These are phyloP conservation scores for Cinara cedri DNA, from an alignment of 2,888 invertebrate species.

Conservation along the genomic window DNA sequence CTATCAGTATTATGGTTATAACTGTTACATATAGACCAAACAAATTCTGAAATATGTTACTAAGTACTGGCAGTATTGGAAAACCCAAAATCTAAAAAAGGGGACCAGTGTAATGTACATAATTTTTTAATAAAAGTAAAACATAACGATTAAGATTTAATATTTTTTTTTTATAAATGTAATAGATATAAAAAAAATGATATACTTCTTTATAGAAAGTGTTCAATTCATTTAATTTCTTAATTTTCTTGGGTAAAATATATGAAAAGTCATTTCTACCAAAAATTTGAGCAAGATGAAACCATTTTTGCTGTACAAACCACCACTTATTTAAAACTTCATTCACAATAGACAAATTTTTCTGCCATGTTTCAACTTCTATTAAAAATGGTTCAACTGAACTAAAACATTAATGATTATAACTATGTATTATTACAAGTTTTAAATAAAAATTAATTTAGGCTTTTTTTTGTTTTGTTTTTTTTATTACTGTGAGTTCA, in stretches of 20 bases:
- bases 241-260: slow-evolving; percentile 4
- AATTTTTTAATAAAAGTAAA: no score
- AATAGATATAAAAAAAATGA: not conserved
- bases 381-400: slow-evolving; percentile 43
- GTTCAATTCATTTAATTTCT: slow-evolving; percentile 15
- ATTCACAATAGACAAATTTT: slow-evolving; percentile 36
- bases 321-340: slow-evolving; percentile 52
- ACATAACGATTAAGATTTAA: no score
- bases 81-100: no score
- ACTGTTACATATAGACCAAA: no score
- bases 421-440: not conserved
- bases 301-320: slow-evolving; percentile 50
- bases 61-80: no score
- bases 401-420: slow-evolving; percentile 1
- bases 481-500: slow-evolving; percentile 33
- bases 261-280: slow-evolving; percentile 4
- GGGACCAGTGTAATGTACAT: no score
- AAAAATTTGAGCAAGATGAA: slow-evolving; percentile 35
- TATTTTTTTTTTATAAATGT: no score
- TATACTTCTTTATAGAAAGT: slow-evolving; percentile 31
- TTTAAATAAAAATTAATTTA: not conserved
- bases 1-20: no score
- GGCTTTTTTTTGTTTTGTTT: no score
- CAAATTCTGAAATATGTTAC: no score
- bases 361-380: slow-evolving; percentile 39